Base-by-base conservation (phyloP, 2,113 vertebrate genomes). In the Phrynosoma blainvillii region DNA sequence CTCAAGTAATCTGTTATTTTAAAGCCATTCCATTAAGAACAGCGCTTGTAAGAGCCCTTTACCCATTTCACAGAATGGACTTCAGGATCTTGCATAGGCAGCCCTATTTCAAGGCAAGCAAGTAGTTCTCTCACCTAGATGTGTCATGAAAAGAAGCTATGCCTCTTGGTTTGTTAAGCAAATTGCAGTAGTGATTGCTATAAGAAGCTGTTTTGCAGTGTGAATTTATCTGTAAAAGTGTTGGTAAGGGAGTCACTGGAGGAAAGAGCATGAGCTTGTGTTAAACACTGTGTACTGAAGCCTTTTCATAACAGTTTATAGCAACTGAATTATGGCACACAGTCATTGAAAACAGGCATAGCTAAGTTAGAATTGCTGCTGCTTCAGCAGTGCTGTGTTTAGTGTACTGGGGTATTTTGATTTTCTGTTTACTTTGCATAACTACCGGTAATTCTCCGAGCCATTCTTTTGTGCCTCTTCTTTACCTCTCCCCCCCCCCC, bases 251-350 rank as follows among this genome's bases (percentile, higher is more conserved):
- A 23, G n/a, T 59, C 13, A 0, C 7, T 7, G 56, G 83, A 23
- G 40, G 56, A 27, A 18, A 25, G 73, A 59, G 3, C 73, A 65
- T 42, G 30, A 65, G 59, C 84, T 30, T 30, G 40, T n/a, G 4
- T 71, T 14, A 30, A 10, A n/a, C 84, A 0, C 62, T 59, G 84
- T 18, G 0, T 23, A 27, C 5, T 70, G 13, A 85, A 36, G 52
- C 20, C 5, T 0, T 25, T 18, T 59, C 16, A n/a, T 76, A 78
- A 52, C 11, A 18, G 70, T 82, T 77, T 21, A 30, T 1, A 68
- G 74, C 66, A 10, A 30, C 11, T 0, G 65, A 32, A 0, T 5
- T 2, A 54, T 0, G 5, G 52, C 0, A n/a, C 1, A 52, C 75
- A 0, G 11, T 10, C 54, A 0, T 1, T 42, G 14, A 71, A 56